phyloP scores from a whole-genome alignment of 2,888 invertebrate genomes.

The Xanthorhoe designata region DNA sequence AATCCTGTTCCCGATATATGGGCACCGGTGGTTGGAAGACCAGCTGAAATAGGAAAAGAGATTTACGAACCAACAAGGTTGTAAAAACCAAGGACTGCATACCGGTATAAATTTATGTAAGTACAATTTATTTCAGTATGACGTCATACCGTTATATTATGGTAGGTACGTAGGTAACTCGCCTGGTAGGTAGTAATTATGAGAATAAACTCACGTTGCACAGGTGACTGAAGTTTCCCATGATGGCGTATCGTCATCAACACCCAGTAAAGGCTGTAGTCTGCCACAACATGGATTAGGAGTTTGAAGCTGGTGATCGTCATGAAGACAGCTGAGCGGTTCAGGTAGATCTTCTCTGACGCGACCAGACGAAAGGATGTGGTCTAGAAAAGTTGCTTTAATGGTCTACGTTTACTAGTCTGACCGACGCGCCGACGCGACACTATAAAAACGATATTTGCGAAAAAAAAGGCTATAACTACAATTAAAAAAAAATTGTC shows the following conservation, averaged over 20 bases:
- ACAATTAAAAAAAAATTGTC: too few relatives aligned
- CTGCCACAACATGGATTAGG: conserved; percentile 89
- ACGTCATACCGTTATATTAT: too few relatives aligned
- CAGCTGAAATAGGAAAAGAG: conserved; percentile 52
- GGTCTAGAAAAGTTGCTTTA: conserved; percentile 64
- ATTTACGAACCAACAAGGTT: neutral
- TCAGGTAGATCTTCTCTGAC: conserved; percentile 85
- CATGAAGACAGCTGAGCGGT: conserved; percentile 86
- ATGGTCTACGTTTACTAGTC: too few relatives aligned
- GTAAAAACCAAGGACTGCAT: too few relatives aligned
- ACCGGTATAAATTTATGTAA: too few relatives aligned
- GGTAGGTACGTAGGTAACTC: too few relatives aligned
- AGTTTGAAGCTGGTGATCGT: conserved; percentile 89
- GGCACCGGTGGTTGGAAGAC: conserved; percentile 55
- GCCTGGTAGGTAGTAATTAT: neutral
- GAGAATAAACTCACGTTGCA: conserved; percentile 57
- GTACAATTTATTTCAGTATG: too few relatives aligned
- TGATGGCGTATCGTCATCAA: conserved; percentile 78
- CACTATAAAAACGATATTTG: too few relatives aligned
- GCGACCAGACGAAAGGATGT: conserved; percentile 86
- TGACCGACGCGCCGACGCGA: too few relatives aligned
- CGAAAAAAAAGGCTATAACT: too few relatives aligned
- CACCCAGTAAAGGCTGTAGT: conserved; percentile 93
- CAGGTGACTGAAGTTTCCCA: conserved; percentile 60
- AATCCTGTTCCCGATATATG: conserved; percentile 62